phyloP scores from a whole-genome alignment of 2,113 vertebrate genomes.

The Grus americana region DNA sequence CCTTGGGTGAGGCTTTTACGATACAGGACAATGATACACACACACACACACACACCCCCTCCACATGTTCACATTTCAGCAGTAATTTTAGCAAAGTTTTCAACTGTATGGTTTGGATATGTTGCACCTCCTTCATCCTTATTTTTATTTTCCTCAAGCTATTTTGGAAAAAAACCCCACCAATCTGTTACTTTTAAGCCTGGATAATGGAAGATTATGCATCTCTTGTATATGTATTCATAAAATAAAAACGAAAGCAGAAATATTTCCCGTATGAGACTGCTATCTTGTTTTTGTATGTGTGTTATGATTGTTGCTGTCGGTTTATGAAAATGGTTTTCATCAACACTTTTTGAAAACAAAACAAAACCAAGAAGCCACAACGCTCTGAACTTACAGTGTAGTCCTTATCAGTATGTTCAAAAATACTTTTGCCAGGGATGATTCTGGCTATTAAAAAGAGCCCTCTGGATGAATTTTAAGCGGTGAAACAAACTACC shows the following conservation, averaged over 20 bases:
- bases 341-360: neutral
- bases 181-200: neutral
- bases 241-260: constrained; percentile 60
- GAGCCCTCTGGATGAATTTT: neutral
- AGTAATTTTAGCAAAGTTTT: neutral
- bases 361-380: constrained; percentile 3
- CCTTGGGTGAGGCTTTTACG: neutral
- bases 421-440: neutral
- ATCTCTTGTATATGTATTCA: constrained; percentile 60
- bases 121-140: neutral
- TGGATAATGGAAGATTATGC: constrained; percentile 31
- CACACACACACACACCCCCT: neutral
- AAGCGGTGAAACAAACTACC: neutral
- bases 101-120: constrained; percentile 8
- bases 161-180: neutral
- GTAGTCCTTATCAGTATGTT: neutral
- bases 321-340: neutral
- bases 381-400: neutral
- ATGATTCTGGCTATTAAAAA: neutral
- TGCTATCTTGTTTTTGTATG: constrained; percentile 17
- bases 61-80: neutral
- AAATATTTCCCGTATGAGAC: constrained; percentile 35
- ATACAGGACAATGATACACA: neutral
- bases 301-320: neutral
- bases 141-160: neutral